phyloP scores from a whole-genome alignment of 1,140 invertebrate species.

The Halictus rubicundus region DNA sequence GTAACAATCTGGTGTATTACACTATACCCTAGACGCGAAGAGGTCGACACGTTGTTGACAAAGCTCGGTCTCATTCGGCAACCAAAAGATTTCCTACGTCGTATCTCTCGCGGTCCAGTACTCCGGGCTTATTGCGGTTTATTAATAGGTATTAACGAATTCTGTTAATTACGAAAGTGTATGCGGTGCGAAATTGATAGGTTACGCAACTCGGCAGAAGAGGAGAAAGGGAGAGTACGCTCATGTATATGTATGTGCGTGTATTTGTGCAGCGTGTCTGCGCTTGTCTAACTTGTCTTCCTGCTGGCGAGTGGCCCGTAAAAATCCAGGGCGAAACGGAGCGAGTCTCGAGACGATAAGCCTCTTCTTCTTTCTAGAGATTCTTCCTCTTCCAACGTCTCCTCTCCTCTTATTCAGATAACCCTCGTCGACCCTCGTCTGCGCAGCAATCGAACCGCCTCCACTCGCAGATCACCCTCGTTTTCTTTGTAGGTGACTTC shows the following conservation, averaged over 20 bases:
- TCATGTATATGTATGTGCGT: too few relatives aligned
- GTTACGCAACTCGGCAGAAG: slow-evolving; percentile 45
- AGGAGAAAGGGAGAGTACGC: too few relatives aligned
- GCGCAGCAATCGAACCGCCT: slow-evolving; percentile 43
- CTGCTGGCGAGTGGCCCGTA: slow-evolving; percentile 14
- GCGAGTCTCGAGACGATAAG: slow-evolving; percentile 46
- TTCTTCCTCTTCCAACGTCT: not conserved
- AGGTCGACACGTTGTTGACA: too few relatives aligned
- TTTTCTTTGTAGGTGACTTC: not conserved
- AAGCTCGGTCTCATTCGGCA: too few relatives aligned
- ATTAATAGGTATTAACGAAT: slow-evolving; percentile 1
- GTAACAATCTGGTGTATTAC: too few relatives aligned
- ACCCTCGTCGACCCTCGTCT: slow-evolving; percentile 46
- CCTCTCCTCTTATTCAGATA: slow-evolving; percentile 35
- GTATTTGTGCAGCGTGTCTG: too few relatives aligned
- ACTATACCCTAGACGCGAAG: too few relatives aligned
- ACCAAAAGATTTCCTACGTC: too few relatives aligned
- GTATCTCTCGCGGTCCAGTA: too few relatives aligned
- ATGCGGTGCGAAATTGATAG: slow-evolving; percentile 3
- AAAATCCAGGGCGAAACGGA: slow-evolving; percentile 56
- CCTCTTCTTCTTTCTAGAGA: not conserved
- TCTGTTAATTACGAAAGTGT: slow-evolving; percentile 24
- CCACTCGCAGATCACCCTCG: not conserved
- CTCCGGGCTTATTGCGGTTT: not conserved
- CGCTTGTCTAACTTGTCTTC: slow-evolving; percentile 2